A percentile compares a stretch with the other conserved stretches of the same genome.
Conservation (phyloP, 92 coral and sea anemone species). For the Porites cylindrica region DNA sequence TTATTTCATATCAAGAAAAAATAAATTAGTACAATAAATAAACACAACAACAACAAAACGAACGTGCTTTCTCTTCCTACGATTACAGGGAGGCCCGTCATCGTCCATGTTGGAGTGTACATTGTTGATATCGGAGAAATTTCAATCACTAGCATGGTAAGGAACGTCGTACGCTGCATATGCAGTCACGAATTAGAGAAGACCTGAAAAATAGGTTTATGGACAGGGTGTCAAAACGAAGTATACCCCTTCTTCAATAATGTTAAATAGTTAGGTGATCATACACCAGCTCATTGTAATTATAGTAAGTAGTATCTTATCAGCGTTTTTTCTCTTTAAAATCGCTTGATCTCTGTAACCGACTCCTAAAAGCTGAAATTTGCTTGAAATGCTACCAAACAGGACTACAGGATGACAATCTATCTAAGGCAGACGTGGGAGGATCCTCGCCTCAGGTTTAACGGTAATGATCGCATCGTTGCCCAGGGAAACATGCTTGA, state of each 20-base stretch:
- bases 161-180: not conserved
- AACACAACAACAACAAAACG: not conserved
- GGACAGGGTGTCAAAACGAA: too few relatives aligned
- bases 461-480: slow-evolving; percentile 41
- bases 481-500: slow-evolving; percentile 74
- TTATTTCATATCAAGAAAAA: too few relatives aligned
- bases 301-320: too few relatives aligned
- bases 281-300: too few relatives aligned
- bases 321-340: too few relatives aligned
- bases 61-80: too few relatives aligned
- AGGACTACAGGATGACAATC: slow-evolving; percentile 75
- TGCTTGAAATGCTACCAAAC: not conserved
- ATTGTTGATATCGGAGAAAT: slow-evolving; percentile 81
- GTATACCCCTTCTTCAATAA: too few relatives aligned
- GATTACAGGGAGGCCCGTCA: slow-evolving; percentile 66
- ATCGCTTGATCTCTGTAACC: too few relatives aligned
- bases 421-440: slow-evolving; percentile 80
- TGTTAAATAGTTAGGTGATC: too few relatives aligned
- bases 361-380: not conserved
- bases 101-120: slow-evolving; percentile 61
- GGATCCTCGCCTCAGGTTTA: slow-evolving; percentile 73
- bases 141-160: slow-evolving; percentile 80
- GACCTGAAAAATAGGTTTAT: too few relatives aligned
- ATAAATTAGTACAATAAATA: too few relatives aligned
- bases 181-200: too few relatives aligned